These are phyloP conservation scores for Clangula hyemalis DNA, from an alignment of 2,797 vertebrate genomes.

Conservation along the genomic window DNA sequence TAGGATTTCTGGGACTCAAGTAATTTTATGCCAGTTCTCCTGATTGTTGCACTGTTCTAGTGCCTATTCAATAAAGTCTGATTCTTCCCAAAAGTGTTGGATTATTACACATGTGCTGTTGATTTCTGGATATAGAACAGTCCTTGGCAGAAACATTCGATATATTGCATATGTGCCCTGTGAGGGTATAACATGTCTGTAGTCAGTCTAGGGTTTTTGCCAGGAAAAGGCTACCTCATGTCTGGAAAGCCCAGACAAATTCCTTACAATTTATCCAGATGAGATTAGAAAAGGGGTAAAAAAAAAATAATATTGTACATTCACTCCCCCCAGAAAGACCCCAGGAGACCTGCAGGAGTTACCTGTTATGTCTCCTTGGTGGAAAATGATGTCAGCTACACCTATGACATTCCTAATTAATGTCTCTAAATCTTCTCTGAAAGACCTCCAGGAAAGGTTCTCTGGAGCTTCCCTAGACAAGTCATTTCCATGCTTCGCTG, in stretches of 20 bases:
- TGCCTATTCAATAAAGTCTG: background rate
- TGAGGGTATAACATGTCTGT: constrained; percentile 65
- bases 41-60: background rate
- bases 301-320: background rate
- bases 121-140: constrained; percentile 50
- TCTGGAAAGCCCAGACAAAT: constrained; percentile 70
- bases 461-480: background rate
- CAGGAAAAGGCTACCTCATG: constrained; percentile 73
- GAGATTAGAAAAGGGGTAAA: constrained; percentile 37
- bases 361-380: background rate
- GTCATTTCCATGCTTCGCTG: background rate
- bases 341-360: background rate
- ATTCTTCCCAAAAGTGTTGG: constrained; percentile 8
- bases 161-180: constrained; percentile 63
- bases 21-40: background rate
- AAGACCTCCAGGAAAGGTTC: background rate
- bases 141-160: constrained; percentile 27
- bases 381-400: background rate
- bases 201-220: constrained; percentile 64
- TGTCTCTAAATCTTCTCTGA: background rate
- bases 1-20: background rate
- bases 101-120: constrained; percentile 47
- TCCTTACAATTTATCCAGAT: constrained; percentile 51
- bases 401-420: background rate
- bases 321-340: background rate